phyloP scores from a whole-genome alignment of 1,140 invertebrate genomes.

The Cydia fagiglandana region DNA sequence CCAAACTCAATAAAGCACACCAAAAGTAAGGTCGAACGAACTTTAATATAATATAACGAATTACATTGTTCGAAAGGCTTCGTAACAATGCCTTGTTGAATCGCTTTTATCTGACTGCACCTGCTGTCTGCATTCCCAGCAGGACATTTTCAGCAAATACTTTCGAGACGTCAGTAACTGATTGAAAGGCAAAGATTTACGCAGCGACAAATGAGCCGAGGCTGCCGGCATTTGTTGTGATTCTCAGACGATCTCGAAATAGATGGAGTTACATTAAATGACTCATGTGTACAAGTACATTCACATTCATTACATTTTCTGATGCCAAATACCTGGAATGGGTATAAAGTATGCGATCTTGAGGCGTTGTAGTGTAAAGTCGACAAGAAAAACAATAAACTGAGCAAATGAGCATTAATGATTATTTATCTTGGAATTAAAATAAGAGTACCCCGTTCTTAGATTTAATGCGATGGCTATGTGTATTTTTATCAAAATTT shows the following conservation, averaged over 20 bases:
- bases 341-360: not conserved
- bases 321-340: slow-evolving; percentile 32
- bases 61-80: not conserved
- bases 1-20: not conserved
- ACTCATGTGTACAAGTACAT: slow-evolving; percentile 49
- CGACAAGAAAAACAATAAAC: too few relatives aligned
- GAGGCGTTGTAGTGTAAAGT: too few relatives aligned
- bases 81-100: slow-evolving; percentile 2
- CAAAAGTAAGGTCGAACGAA: not conserved
- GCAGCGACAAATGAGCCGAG: slow-evolving; percentile 46
- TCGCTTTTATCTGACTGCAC: not conserved
- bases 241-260: slow-evolving; percentile 68
- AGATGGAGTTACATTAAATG: slow-evolving; percentile 49
- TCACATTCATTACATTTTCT: slow-evolving; percentile 38
- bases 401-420: too few relatives aligned
- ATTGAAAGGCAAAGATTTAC: slow-evolving; percentile 40
- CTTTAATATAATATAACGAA: not conserved
- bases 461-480: too few relatives aligned
- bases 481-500: too few relatives aligned
- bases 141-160: slow-evolving; percentile 20
- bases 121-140: slow-evolving; percentile 24
- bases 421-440: too few relatives aligned
- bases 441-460: too few relatives aligned
- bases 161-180: slow-evolving; percentile 17
- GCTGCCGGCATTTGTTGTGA: slow-evolving; percentile 56